Evolutionary conservation across 2,888 invertebrate genomes (phyloP).

Genomic region (Eupithecia insigniata): DNA sequence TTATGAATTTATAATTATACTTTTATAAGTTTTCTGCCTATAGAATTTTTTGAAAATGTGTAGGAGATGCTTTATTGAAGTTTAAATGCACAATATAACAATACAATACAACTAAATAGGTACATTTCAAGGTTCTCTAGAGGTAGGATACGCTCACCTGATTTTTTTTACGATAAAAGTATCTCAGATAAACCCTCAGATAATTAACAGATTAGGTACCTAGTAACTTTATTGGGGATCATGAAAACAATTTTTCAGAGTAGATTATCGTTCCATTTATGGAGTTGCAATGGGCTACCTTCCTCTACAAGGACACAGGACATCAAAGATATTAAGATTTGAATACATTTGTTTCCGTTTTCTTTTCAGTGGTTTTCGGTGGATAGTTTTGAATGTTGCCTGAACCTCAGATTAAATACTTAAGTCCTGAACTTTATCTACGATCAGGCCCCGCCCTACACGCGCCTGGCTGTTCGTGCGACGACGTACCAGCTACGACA

Average conservation of each 20-base stretch:
- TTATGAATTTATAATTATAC: too few relatives aligned
- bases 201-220: background rate
- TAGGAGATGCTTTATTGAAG: background rate
- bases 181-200: too few relatives aligned
- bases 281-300: background rate
- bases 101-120: too few relatives aligned
- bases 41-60: background rate
- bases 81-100: background rate
- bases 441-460: slow-evolving; percentile 65
- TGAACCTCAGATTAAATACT: slow-evolving; percentile 8
- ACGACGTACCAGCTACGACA: slow-evolving; percentile 19
- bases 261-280: background rate
- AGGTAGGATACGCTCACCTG: background rate
- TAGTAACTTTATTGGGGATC: background rate
- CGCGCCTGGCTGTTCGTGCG: slow-evolving; percentile 36
- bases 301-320: too few relatives aligned
- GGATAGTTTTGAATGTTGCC: background rate
- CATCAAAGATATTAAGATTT: background rate
- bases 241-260: background rate
- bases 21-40: background rate
- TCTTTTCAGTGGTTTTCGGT: background rate
- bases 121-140: background rate
- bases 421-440: slow-evolving; percentile 70
- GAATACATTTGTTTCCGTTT: background rate
- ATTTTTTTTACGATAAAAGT: background rate